A percentile compares a stretch with the other conserved stretches of the same genome.
Conservation (phyloP, 2,797 vertebrate genomes). For the Sorex maritimensis region DNA sequence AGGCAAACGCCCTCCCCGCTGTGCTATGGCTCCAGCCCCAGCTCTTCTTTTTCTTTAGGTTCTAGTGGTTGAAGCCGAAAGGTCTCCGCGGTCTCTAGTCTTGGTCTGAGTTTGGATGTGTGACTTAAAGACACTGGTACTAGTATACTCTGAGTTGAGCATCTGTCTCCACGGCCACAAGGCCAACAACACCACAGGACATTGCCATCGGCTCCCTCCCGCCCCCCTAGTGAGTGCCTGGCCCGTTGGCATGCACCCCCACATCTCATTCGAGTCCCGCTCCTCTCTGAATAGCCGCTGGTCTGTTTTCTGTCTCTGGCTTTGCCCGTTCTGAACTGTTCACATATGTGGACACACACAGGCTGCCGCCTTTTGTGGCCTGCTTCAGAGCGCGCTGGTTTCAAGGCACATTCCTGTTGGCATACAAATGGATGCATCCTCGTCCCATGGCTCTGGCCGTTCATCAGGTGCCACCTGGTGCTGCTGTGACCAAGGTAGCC, state of each 20-base stretch:
- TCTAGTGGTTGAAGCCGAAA: constrained; percentile 64
- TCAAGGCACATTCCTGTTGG: neutral
- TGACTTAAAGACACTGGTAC: constrained; percentile 9
- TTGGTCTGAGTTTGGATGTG: constrained; percentile 69
- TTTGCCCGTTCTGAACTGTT: constrained; percentile 9
- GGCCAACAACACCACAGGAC: neutral
- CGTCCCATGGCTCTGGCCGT: neutral
- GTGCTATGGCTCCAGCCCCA: too few species aligned
- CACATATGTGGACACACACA: constrained; percentile 1
- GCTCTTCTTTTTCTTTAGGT: constrained; percentile 9
- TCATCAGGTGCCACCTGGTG: neutral
- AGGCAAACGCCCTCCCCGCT: too few species aligned
- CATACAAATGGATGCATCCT: neutral
- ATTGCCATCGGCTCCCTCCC: neutral
- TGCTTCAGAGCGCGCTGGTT: neutral
- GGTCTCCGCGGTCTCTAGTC: constrained; percentile 36
- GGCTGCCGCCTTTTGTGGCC: constrained; percentile 37
- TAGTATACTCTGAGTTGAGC: constrained; percentile 57
- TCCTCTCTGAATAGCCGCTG: neutral
- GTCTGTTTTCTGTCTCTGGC: constrained; percentile 30
- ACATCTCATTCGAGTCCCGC: neutral
- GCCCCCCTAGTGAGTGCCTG: neutral
- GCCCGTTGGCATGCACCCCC: neutral
- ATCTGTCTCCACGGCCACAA: neutral
- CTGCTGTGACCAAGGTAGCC: too few species aligned